A percentile compares a stretch with the other conserved stretches of the same genome.
Evolutionary conservation across 2,888 invertebrate species (phyloP).

Genomic region (Cyrtodaria siliqua): DNA sequence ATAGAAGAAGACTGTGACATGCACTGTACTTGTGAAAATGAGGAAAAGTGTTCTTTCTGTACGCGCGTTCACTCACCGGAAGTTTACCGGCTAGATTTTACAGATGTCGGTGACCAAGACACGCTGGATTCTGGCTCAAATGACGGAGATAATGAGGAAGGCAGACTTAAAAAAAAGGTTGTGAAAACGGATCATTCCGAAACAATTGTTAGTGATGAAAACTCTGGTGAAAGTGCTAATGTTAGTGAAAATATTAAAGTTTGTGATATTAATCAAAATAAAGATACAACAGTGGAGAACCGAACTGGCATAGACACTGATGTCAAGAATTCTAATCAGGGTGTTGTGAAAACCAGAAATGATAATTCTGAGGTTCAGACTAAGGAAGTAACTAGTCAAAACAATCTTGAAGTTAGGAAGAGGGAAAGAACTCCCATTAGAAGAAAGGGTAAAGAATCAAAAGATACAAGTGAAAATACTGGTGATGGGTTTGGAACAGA

Average conservation of each 20-base stretch:
- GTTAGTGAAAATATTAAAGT: constrained; percentile 1
- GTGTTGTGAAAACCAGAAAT: too few species aligned
- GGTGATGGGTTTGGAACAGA: constrained; percentile 1
- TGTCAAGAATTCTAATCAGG: too few species aligned
- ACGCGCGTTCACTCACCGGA: constrained; percentile 63
- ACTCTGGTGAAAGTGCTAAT: constrained; percentile 2
- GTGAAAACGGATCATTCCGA: not conserved
- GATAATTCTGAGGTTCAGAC: too few species aligned
- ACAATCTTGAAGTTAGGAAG: not conserved
- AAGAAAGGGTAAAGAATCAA: constrained; percentile 39
- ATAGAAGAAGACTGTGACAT: constrained; percentile 23
- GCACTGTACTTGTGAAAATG: constrained; percentile 60
- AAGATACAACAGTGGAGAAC: too few species aligned
- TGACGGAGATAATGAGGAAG: constrained; percentile 4
- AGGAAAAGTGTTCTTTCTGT: constrained; percentile 58
- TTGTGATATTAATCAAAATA: constrained; percentile 5
- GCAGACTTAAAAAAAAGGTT: not conserved
- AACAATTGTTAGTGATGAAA: constrained; percentile 4
- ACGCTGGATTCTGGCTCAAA: constrained; percentile 12
- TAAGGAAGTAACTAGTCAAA: not conserved
- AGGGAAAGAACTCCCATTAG: constrained; percentile 9
- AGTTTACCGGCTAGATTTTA: constrained; percentile 60
- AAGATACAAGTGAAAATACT: constrained; percentile 40
- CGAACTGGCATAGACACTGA: too few species aligned
- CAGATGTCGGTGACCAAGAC: constrained; percentile 59